Conservation (phyloP, 2,888 invertebrate genomes). For the Macrosoma leucophasiata region DNA sequence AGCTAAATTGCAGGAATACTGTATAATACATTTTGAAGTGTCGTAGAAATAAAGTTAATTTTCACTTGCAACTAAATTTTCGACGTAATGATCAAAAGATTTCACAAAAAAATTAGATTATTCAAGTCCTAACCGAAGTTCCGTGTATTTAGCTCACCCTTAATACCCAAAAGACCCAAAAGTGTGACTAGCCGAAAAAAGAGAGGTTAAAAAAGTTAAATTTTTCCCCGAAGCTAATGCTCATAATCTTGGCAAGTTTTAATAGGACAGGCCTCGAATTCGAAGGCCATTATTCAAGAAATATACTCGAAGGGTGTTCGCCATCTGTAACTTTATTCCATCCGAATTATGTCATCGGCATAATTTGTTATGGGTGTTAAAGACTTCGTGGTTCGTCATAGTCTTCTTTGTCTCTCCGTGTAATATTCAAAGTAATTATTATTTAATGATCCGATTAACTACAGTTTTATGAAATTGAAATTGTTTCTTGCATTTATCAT, state of each 20-base stretch:
- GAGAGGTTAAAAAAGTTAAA: constrained; percentile 55
- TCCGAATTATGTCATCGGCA: constrained; percentile 40
- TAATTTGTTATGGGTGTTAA: constrained; percentile 25
- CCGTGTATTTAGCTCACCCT: no score
- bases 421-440: no score
- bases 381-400: constrained; percentile 3
- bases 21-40: no score
- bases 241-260: constrained; percentile 72
- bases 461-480: no score
- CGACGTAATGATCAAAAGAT: no score
- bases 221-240: constrained; percentile 61
- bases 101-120: no score
- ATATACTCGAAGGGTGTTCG: constrained; percentile 52
- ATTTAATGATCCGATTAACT: constrained; percentile 1
- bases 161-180: no score
- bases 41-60: no score
- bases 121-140: no score
- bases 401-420: neutral
- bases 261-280: constrained; percentile 66
- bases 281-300: constrained; percentile 69
- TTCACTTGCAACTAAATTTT: no score
- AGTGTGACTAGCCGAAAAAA: constrained; percentile 36
- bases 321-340: constrained; percentile 56
- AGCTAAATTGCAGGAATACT: no score
- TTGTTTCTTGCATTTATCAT: no score